Evolutionary conservation across 2,113 vertebrate genomes (phyloP).

Genomic region (Monopterus albus): DNA sequence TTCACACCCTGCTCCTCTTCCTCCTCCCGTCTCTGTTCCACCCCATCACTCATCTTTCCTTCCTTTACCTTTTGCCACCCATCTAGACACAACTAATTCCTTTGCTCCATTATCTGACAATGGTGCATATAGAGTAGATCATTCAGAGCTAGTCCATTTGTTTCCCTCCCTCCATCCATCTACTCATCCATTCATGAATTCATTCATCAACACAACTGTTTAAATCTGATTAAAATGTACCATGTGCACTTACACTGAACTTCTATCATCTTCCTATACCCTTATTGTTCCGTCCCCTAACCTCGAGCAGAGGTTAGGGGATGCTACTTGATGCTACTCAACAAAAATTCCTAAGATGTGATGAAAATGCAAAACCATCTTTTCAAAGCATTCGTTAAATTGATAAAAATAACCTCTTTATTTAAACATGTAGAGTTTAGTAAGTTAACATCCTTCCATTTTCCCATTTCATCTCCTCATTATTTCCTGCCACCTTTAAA

Average conservation of each 20-base stretch:
- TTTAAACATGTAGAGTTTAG: too few relatives aligned
- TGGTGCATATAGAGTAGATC: constrained; percentile 25
- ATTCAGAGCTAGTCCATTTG: constrained; percentile 1
- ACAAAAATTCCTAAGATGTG: too few relatives aligned
- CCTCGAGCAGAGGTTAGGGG: too few relatives aligned
- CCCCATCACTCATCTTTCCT: neutral
- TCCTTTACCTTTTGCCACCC: constrained; percentile 29
- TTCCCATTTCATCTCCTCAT: too few relatives aligned
- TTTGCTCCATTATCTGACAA: constrained; percentile 37
- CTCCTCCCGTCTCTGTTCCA: neutral
- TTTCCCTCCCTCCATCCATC: constrained; percentile 8
- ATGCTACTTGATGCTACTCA: too few relatives aligned
- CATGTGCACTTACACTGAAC: constrained; percentile 8
- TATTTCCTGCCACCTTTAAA: too few relatives aligned
- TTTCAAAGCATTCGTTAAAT: too few relatives aligned
- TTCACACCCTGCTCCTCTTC: neutral
- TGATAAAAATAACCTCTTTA: too few relatives aligned
- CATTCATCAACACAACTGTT: constrained; percentile 45
- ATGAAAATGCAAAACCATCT: too few relatives aligned
- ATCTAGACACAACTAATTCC: constrained; percentile 16
- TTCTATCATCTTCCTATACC: neutral
- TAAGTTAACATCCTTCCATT: too few relatives aligned
- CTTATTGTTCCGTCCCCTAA: too few relatives aligned
- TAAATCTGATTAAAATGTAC: constrained; percentile 48
- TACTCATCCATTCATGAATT: neutral